Percentiles rank a stretch among this genome's conserved stretches.
These are phyloP conservation scores for Ophion obscuratus DNA, from an alignment of 2,888 invertebrate genomes.

Conservation along the genomic window DNA sequence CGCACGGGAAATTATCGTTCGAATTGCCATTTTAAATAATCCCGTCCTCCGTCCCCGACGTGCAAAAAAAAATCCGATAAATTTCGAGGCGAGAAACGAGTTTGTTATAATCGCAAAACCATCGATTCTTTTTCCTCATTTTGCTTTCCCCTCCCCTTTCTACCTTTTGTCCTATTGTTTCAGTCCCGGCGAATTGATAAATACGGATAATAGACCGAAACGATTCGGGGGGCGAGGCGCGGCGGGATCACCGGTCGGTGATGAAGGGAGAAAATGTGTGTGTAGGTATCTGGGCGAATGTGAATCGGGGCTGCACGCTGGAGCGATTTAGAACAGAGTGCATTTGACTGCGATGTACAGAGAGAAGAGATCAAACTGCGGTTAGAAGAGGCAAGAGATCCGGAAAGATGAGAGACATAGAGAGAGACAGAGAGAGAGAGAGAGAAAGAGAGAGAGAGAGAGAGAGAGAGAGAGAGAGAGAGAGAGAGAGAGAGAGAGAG, in stretches of 20 bases:
- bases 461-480: background rate
- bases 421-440: constrained; percentile 5
- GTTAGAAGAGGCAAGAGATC: constrained; percentile 18
- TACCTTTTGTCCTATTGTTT: constrained; percentile 26
- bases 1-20: too few relatives aligned
- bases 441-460: constrained; percentile 11
- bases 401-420: background rate
- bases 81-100: background rate
- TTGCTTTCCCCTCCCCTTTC: constrained; percentile 10
- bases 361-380: constrained; percentile 58
- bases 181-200: constrained; percentile 73
- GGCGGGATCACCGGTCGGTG: background rate
- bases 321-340: constrained; percentile 79
- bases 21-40: too few relatives aligned
- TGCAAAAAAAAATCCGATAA: too few relatives aligned
- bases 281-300: background rate
- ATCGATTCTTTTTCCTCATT: constrained; percentile 10
- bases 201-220: constrained; percentile 74
- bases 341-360: constrained; percentile 48
- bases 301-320: constrained; percentile 69
- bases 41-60: too few relatives aligned
- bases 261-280: background rate
- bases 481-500: background rate
- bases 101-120: constrained; percentile 5
- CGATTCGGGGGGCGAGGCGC: constrained; percentile 32